phyloP scores from a whole-genome alignment of 30 jellyfish, hydroid and myxozoan species.

The Euphysa ruthae region DNA sequence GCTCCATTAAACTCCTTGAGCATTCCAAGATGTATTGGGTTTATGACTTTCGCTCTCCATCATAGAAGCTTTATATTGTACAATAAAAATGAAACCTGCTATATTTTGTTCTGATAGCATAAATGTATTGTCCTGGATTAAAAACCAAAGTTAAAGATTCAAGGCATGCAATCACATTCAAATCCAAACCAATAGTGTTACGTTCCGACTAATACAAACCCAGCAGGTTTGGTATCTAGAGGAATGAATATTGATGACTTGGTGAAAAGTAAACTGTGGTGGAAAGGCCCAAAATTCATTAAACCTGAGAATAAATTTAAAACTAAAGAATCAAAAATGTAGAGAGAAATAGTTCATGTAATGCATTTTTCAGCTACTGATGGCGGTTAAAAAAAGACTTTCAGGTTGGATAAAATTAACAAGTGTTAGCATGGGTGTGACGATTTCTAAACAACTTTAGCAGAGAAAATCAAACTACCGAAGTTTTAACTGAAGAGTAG shows the following conservation, averaged over 20 bases:
- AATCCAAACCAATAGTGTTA: slow-evolving; percentile 11
- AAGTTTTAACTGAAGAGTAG: not conserved
- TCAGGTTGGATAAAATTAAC: no score
- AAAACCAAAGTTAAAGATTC: not conserved
- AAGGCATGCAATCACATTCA: not conserved
- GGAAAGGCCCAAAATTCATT: not conserved
- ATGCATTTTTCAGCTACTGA: no score
- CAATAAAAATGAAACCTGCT: not conserved
- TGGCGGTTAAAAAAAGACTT: not conserved
- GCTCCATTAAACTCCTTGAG: not conserved
- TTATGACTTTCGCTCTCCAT: not conserved
- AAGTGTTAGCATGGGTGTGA: not conserved
- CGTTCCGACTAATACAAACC: slow-evolving; percentile 1
- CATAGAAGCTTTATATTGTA: not conserved
- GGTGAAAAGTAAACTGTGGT: not conserved
- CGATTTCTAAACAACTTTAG: not conserved
- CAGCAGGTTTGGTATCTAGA: slow-evolving; percentile 9
- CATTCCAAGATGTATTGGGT: not conserved
- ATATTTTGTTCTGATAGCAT: not conserved
- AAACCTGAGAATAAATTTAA: not conserved
- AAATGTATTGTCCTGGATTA: not conserved
- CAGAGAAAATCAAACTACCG: not conserved
- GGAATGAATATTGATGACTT: not conserved
- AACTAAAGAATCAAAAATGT: no score
- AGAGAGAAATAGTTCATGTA: no score